Conservation (phyloP, 1,140 invertebrate species). For the Drosophila albomicans region DNA sequence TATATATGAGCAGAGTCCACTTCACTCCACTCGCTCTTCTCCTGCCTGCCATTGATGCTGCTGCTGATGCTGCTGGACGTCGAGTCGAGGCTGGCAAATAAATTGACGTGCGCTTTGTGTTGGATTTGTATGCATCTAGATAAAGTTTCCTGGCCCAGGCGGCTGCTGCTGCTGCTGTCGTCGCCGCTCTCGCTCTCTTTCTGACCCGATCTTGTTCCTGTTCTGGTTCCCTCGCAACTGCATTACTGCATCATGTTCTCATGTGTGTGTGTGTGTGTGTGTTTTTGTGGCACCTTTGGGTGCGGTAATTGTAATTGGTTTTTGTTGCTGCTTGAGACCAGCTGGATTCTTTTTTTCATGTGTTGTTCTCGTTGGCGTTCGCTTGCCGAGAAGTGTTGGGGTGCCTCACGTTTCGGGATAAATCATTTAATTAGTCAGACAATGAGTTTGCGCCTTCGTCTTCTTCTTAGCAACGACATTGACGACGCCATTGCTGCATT, state of each 20-base stretch:
- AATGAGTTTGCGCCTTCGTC: slow-evolving; percentile 64
- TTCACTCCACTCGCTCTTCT: slow-evolving; percentile 2
- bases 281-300: slow-evolving; percentile 80
- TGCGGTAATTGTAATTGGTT: slow-evolving; percentile 84
- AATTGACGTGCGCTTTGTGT: slow-evolving; percentile 81
- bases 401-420: slow-evolving; percentile 79
- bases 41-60: not conserved
- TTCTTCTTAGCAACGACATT: slow-evolving; percentile 4
- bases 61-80: not conserved
- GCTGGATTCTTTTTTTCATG: slow-evolving; percentile 34
- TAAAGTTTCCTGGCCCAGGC: slow-evolving; percentile 61
- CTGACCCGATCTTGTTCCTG: slow-evolving; percentile 24
- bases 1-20: slow-evolving; percentile 32
- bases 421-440: slow-evolving; percentile 83
- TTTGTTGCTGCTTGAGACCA: slow-evolving; percentile 51
- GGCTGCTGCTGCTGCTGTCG: slow-evolving; percentile 42
- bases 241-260: slow-evolving; percentile 33
- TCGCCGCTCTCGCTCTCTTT: slow-evolving; percentile 25
- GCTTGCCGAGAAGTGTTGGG: slow-evolving; percentile 53
- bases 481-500: slow-evolving; percentile 55
- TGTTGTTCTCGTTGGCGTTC: slow-evolving; percentile 38
- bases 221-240: slow-evolving; percentile 25
- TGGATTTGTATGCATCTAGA: slow-evolving; percentile 84
- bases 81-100: slow-evolving; percentile 70
- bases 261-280: slow-evolving; percentile 38